phyloP scores from a whole-genome alignment of 30 jellyfish, hydroid and myxozoan genomes.

The Aurelia aurita region DNA sequence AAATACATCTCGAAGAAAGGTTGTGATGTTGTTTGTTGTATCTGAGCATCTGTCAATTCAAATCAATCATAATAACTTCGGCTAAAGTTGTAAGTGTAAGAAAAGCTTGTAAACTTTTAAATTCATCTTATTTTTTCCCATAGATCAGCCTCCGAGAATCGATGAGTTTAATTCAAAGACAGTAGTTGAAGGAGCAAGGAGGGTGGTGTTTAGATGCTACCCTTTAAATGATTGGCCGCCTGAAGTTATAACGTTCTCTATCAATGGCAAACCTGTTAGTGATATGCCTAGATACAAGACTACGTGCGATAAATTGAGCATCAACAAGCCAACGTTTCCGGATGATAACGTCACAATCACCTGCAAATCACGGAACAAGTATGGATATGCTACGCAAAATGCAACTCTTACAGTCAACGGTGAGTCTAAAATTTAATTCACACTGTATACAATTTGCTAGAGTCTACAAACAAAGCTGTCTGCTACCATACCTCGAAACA shows the following conservation, averaged over 20 bases:
- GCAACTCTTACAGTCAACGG: conserved; percentile 69
- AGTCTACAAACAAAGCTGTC: too few relatives aligned
- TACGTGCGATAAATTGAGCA: conserved; percentile 46
- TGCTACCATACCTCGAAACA: too few relatives aligned
- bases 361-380: conserved; percentile 66
- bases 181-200: conserved; percentile 13
- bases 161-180: conserved; percentile 25
- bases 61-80: too few relatives aligned
- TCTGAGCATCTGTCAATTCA: too few relatives aligned
- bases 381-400: conserved; percentile 71
- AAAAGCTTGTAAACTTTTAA: not conserved
- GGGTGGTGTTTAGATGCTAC: conserved; percentile 37
- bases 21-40: too few relatives aligned
- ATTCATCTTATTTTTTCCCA: not conserved
- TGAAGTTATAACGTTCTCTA: conserved; percentile 20
- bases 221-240: conserved; percentile 39
- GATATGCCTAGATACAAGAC: conserved; percentile 15
- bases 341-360: conserved; percentile 71
- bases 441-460: too few relatives aligned
- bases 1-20: too few relatives aligned
- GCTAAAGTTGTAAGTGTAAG: too few relatives aligned
- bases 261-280: conserved; percentile 51
- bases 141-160: conserved; percentile 30
- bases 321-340: conserved; percentile 64
- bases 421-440: not conserved